phyloP scores from a whole-genome alignment of 1,140 invertebrate genomes.

The Papilio helenus region DNA sequence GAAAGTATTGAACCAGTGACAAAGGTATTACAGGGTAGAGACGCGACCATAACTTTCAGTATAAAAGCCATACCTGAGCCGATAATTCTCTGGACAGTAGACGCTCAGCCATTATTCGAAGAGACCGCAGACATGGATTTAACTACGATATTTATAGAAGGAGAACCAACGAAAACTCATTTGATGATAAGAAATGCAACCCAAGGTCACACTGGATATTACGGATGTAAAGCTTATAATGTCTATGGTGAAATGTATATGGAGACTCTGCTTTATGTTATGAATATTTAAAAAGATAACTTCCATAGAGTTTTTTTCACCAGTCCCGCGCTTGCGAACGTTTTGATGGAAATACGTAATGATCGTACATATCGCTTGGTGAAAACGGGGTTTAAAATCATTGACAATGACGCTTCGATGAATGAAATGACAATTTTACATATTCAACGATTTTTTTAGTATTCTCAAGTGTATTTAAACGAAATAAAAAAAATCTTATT shows the following conservation, averaged over 20 bases:
- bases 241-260: conserved; percentile 2
- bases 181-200: background rate
- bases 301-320: background rate
- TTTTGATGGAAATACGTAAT: too few species aligned
- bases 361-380: too few species aligned
- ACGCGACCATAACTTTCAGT: background rate
- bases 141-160: background rate
- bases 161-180: background rate
- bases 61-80: conserved; percentile 2
- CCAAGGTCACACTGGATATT: background rate
- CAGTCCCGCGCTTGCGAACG: too few species aligned
- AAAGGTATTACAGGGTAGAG: background rate
- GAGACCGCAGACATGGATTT: background rate
- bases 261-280: background rate
- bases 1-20: background rate
- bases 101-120: conserved; percentile 1
- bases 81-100: background rate
- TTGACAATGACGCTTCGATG: too few species aligned
- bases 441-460: too few species aligned
- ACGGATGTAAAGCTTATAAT: background rate
- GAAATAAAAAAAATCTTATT: too few species aligned
- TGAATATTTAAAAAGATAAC: background rate
- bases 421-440: too few species aligned
- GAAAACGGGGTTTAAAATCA: too few species aligned
- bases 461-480: too few species aligned